phyloP scores from a whole-genome alignment of 2,113 vertebrate genomes.

The Aplodontia rufa region DNA sequence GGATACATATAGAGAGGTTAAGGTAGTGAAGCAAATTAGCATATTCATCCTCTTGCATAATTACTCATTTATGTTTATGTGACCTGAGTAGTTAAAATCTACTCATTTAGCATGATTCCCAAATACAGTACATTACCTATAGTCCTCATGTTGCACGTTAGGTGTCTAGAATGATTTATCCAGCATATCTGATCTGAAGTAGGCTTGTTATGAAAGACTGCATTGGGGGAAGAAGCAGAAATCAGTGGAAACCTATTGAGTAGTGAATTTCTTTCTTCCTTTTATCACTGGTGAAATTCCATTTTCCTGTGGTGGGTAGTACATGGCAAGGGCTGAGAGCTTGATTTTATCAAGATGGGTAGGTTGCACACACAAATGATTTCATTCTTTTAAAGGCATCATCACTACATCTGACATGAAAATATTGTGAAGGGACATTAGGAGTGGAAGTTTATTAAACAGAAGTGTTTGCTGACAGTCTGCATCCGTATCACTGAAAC shows the following conservation, averaged over 20 bases:
- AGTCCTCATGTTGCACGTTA: not conserved
- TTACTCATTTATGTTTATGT: not conserved
- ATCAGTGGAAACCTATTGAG: constrained; percentile 63
- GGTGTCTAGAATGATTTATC: not conserved
- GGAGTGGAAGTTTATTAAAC: constrained; percentile 79
- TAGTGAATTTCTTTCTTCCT: constrained; percentile 63
- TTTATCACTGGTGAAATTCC: constrained; percentile 67
- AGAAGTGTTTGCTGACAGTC: constrained; percentile 78
- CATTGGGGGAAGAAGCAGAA: not conserved
- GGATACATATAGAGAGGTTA: not conserved
- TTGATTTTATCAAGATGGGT: constrained; percentile 82
- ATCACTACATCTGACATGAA: constrained; percentile 79
- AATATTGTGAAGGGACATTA: constrained; percentile 77
- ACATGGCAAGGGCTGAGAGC: constrained; percentile 68
- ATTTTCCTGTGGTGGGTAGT: constrained; percentile 63
- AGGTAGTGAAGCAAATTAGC: not conserved
- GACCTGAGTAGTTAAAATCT: not conserved
- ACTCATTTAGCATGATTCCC: not conserved
- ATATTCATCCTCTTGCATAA: not conserved
- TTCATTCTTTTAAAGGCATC: constrained; percentile 80
- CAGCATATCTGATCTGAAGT: not conserved
- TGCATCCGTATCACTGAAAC: constrained; percentile 76
- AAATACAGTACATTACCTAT: not conserved
- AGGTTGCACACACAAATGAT: constrained; percentile 80
- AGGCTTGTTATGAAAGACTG: not conserved